Base-by-base conservation (phyloP, 2,888 invertebrate species). In the Drosophila pseudotakahashii region DNA sequence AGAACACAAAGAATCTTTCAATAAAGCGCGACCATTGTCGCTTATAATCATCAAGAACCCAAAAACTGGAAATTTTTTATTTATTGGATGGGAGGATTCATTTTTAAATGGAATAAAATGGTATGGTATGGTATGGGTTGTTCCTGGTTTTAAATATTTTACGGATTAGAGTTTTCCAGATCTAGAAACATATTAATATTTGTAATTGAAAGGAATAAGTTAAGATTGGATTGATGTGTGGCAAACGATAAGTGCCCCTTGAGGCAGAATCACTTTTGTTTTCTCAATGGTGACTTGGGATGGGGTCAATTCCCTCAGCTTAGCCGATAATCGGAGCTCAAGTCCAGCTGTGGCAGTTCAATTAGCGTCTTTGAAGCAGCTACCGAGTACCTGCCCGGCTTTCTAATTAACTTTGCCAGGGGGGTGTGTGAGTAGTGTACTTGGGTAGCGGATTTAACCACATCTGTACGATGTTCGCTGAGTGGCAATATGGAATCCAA, bases 1-100 rank as follows among this genome's bases (percentile, higher is more conserved):
- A 78, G 77, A 76, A 74, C 70, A 69, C 67, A 69, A 70, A 68
- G 53, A 83, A 78, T 79, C 81, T 84, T 89, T 89, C 87, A 90
- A 90, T 89, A 90, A 90, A 90, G 87, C 77, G 81, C 89, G 90
- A 86, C 88, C 76, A 76, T 82, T 79, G 87, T 86, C 89, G 89
- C 84, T 89, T 90, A 77, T 90, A 90, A 85, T 82, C 89, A 89
- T 84, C 75, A 81, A 77, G 76, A 89, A 79, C 73, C 75, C 78
- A 81, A 63, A 72, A 37, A 5, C 0, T 52, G 39, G 10, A 30
- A 34, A 7, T 41, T 36, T n/a, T 69, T 58, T 73, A 61, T 71
- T 30, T 13, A 26, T 34, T 36, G 4, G 16, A 13, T 4, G 7
- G 7, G 16, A 30, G 16, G 39, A 11, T 34, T 10, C 1, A 11